Conservation (phyloP, 2,113 vertebrate species). For the Microtus richardsoni region DNA sequence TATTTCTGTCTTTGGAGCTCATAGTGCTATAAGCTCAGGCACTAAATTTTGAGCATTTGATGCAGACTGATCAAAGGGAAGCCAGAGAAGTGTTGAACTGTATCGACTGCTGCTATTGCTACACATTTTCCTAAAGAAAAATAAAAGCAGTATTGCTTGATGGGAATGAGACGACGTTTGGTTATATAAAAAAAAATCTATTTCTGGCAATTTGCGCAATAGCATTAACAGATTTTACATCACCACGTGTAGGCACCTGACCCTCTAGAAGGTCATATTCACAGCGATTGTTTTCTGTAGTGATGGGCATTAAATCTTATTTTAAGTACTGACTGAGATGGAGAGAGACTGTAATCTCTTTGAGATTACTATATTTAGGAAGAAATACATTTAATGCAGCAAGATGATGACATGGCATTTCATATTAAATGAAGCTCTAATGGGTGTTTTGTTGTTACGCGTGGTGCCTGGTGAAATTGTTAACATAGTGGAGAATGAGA, state of each 20-base stretch:
- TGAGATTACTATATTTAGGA: constrained; percentile 67
- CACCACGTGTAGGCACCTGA: constrained; percentile 6
- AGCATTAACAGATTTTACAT: constrained; percentile 56
- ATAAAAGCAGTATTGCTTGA: constrained; percentile 44
- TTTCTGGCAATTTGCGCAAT: constrained; percentile 56
- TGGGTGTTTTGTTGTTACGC: constrained; percentile 61
- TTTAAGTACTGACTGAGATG: constrained; percentile 57
- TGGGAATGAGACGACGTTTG: constrained; percentile 47
- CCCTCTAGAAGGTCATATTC: constrained; percentile 72
- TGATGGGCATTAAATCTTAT: constrained; percentile 59
- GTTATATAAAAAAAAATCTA: not conserved
- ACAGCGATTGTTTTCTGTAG: not conserved
- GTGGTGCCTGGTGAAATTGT: constrained; percentile 67
- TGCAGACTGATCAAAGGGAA: constrained; percentile 73
- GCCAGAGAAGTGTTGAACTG: constrained; percentile 66
- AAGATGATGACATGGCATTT: constrained; percentile 72
- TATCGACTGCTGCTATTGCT: constrained; percentile 60
- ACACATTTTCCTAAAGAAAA: constrained; percentile 51
- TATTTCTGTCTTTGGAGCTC: constrained; percentile 52
- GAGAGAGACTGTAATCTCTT: constrained; percentile 50
- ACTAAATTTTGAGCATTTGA: constrained; percentile 79
- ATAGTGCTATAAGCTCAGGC: constrained; percentile 5
- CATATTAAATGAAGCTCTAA: constrained; percentile 70
- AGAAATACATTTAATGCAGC: constrained; percentile 64
- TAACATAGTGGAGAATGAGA: constrained; percentile 63